These are phyloP conservation scores for Psittacula derbiana DNA, from an alignment of 2,797 vertebrate genomes.

Conservation along the genomic window DNA sequence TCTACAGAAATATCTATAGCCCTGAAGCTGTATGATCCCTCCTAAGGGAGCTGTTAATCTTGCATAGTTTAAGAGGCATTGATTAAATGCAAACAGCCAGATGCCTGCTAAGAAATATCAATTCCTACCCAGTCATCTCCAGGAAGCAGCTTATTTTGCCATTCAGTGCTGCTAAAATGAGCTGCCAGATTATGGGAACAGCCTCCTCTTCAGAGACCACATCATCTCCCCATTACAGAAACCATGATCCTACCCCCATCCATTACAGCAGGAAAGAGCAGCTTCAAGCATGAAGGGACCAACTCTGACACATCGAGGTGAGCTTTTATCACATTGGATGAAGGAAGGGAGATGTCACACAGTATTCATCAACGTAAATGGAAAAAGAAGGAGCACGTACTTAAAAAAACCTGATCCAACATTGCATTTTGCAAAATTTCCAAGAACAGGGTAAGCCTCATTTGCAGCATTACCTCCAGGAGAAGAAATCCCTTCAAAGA, in stretches of 20 bases:
- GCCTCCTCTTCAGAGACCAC: neutral
- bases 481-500: accelerated
- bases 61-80: neutral
- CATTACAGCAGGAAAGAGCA: neutral
- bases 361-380: accelerated
- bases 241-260: neutral
- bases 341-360: neutral
- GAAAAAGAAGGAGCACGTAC: accelerated
- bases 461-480: neutral
- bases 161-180: neutral
- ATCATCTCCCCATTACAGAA: neutral
- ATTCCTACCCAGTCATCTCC: neutral
- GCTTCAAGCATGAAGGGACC: neutral
- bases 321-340: accelerated
- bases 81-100: neutral
- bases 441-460: neutral
- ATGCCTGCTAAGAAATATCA: neutral
- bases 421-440: accelerated
- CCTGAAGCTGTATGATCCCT: neutral
- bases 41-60: neutral
- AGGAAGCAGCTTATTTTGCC: neutral
- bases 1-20: neutral
- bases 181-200: neutral
- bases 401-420: accelerated
- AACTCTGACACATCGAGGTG: accelerated